These are phyloP conservation scores for Callaeas wilsoni DNA, from an alignment of 2,113 vertebrate genomes.

Conservation along the genomic window DNA sequence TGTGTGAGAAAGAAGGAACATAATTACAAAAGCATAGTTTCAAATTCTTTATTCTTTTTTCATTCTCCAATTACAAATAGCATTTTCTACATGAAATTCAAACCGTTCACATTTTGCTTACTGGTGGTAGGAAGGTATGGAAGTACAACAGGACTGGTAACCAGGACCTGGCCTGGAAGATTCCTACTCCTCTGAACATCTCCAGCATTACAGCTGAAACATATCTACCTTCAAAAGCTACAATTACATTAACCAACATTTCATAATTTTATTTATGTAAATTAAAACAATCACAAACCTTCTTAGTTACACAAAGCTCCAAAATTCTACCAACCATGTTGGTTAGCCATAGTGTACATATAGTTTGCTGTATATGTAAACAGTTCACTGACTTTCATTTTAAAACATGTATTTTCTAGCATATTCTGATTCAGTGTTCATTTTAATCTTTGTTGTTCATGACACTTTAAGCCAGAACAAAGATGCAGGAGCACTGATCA, in stretches of 20 bases:
- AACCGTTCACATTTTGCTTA: background rate
- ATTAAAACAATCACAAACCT: background rate
- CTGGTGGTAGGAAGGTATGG: background rate
- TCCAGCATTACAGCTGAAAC: background rate
- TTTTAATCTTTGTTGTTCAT: background rate
- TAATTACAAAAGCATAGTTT: background rate
- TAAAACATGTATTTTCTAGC: background rate
- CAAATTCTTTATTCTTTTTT: background rate
- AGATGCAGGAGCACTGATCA: constrained; percentile 36
- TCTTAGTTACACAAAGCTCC: background rate
- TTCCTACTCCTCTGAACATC: background rate
- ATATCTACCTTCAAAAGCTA: background rate
- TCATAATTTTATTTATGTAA: background rate
- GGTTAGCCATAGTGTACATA: background rate
- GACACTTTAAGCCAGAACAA: background rate
- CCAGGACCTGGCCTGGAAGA: background rate
- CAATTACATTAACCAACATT: background rate
- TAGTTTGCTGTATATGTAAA: background rate
- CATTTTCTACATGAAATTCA: background rate
- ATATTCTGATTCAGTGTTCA: background rate
- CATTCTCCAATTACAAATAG: background rate
- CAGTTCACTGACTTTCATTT: background rate
- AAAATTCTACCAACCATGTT: background rate
- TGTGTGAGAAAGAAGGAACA: fast-evolving
- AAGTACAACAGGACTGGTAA: background rate